These are phyloP conservation scores for Sisyra nigra DNA, from an alignment of 2,888 invertebrate genomes.

Conservation along the genomic window DNA sequence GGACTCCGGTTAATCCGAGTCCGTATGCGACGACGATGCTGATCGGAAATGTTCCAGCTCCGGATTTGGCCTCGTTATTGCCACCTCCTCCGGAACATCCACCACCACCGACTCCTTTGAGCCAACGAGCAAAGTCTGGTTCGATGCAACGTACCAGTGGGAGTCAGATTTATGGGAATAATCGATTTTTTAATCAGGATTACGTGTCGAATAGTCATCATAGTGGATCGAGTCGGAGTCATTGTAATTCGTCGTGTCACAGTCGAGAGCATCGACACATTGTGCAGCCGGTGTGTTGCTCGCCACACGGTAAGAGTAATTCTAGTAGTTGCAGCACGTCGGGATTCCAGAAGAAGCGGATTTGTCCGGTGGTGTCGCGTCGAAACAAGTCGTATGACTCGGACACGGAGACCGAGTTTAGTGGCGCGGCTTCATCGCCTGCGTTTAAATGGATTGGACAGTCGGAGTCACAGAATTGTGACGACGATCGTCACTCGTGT, in stretches of 20 bases:
- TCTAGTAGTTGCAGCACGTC: neutral
- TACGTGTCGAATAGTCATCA: slow-evolving; percentile 1
- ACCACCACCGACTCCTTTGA: slow-evolving; percentile 31
- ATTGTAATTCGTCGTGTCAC: slow-evolving; percentile 1
- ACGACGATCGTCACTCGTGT: slow-evolving; percentile 32
- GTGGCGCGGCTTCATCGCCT: slow-evolving; percentile 1
- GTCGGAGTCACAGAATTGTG: slow-evolving; percentile 24
- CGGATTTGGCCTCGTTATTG: slow-evolving; percentile 40
- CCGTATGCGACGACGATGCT: slow-evolving; percentile 64
- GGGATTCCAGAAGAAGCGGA: neutral
- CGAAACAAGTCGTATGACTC: slow-evolving; percentile 1
- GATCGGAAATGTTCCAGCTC: slow-evolving; percentile 26
- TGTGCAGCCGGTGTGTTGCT: neutral
- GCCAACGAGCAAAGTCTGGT: slow-evolving; percentile 20
- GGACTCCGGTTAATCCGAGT: slow-evolving; percentile 46
- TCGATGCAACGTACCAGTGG: slow-evolving; percentile 24
- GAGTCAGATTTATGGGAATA: slow-evolving; percentile 13
- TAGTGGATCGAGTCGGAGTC: slow-evolving; percentile 1
- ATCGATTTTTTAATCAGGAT: neutral
- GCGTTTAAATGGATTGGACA: slow-evolving; percentile 21
- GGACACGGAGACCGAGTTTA: slow-evolving; percentile 5
- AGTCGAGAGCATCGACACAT: neutral
- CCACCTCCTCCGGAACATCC: slow-evolving; percentile 44
- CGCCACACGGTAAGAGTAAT: neutral
- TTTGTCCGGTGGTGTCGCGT: neutral